phyloP scores from a whole-genome alignment of 2,888 invertebrate species.

The Metopia argyrocephala region DNA sequence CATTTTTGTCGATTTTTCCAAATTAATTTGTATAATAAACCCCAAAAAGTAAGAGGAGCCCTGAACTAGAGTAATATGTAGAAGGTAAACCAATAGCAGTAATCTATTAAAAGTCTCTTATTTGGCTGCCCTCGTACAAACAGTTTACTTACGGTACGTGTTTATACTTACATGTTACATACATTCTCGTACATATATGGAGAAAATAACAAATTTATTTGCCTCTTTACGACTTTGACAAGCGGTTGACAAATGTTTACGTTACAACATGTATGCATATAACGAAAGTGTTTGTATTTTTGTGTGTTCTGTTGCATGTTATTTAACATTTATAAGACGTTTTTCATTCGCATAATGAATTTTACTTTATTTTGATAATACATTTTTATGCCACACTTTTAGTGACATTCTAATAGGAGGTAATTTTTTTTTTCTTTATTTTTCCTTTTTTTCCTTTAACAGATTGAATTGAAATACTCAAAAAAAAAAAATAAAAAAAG shows the following conservation, averaged over 20 bases:
- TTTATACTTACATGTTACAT: background rate
- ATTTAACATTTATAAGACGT: slow-evolving; percentile 31
- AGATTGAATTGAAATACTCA: too few relatives aligned
- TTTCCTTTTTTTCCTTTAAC: background rate
- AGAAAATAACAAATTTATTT: slow-evolving; percentile 66
- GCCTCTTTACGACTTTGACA: slow-evolving; percentile 71
- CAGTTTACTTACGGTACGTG: background rate
- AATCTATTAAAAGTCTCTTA: slow-evolving; percentile 8
- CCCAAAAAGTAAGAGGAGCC: too few relatives aligned
- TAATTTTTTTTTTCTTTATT: background rate
- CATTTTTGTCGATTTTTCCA: too few relatives aligned
- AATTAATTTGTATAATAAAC: too few relatives aligned
- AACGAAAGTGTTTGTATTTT: background rate
- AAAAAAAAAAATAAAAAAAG: slow-evolving; percentile 6
- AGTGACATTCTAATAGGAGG: slow-evolving; percentile 42
- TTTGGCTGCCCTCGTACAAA: slow-evolving; percentile 15
- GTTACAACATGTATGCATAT: slow-evolving; percentile 64
- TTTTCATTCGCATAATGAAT: slow-evolving; percentile 55
- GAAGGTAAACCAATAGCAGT: background rate
- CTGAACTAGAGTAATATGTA: too few relatives aligned
- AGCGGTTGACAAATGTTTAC: slow-evolving; percentile 73
- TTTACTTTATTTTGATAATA: slow-evolving; percentile 56
- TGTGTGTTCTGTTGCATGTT: slow-evolving; percentile 15
- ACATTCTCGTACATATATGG: slow-evolving; percentile 1
- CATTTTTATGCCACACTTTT: slow-evolving; percentile 54